Base-by-base conservation (phyloP, 2,888 invertebrate species). In the Eugnorisma glareosa region DNA sequence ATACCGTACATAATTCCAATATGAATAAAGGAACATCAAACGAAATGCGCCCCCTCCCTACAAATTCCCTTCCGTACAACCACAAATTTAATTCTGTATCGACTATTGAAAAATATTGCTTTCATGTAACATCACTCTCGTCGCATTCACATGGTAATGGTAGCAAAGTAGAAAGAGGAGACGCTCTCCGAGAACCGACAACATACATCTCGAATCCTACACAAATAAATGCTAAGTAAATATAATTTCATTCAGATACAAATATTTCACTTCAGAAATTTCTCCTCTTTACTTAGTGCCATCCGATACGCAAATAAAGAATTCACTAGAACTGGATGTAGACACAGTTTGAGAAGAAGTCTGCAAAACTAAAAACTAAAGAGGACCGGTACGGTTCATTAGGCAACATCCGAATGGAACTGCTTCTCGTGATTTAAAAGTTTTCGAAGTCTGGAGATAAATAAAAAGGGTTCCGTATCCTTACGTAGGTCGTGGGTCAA, bases 91-190 rank as follows among this genome's bases (percentile, higher is more conserved):
- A 95, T 95, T 93, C 88, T 89, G 81, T 85, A 86, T 87, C 89
- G 90, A 88, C 91, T 91, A 93, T 94, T 93, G 93, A 92, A 93
- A 94, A 93, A 94, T 94, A 93, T 93, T 92, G 92, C 93, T 91
- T 91, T 90, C 88, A 90, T 92, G 89, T 92, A 92, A 90, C 90
- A 90, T 92, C 90, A 92, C 92, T 93, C 88, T 81, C 85, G 85
- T 83, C 87, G 86, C 89, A 93, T 95, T 94, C 94, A 91, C 84
- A 93, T 92, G 91, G 90, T 93, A 94, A 95, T 94, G 91, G 91
- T 90, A 91, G 88, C 86, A 88, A 93, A 93, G 93, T 93, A 90
- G 85, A 88, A 90, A 88, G 85, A 90, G 81, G 87, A 86, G 77
- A 77, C 83, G 88, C 88, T 87, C 88, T 88, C 75, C 71, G 67